Evolutionary conservation across 1,140 invertebrate species (phyloP), one percentile per base, ranked within the genome.

Genomic region (Ceratoteleas bidentatus): DNA sequence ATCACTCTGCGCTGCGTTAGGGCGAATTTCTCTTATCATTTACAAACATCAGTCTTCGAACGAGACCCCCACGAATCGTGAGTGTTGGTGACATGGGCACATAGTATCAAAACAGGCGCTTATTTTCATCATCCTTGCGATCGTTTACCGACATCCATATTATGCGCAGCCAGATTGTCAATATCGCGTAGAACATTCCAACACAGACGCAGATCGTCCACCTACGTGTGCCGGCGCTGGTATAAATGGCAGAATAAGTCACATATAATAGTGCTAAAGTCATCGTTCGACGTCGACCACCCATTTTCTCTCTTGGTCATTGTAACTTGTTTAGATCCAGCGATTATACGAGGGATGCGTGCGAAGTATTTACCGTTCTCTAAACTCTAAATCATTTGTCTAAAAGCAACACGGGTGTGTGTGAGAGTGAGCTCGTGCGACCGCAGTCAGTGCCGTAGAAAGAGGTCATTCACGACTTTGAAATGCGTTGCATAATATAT

Each of bases 311-410:
- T 75, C 66, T 79, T 72, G 83, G 74, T 69, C 65, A 74, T 76
- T 82, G 85, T 84, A 84, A 85, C 85, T 86, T 85, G 86, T 90
- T 89, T 89, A 89, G 88, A 90, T 89, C 77, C 77, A 81, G 56
- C 72, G 88, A 90, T 90, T 87, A 82, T 82, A 76, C 61, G 69
- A 76, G 84, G 81, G 85, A 89, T 88, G 87, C 83, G 82, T 83
- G 84, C 81, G 85, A 88, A 88, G 86, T 87, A 83, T 87, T 83
- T 84, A 84, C 79, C 75, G 75, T 81, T 81, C 61, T 76, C 84
- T 69, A 79, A 80, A 87, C 83, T 79, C 62, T 73, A 72, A 68
- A 73, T 73, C 88, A 88, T 88, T 89, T 87, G 84, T 89, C 85
- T 87, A 36, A 53, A 82, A 74, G 64, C 69, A 77, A 74, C 54